These are phyloP conservation scores for Brachyalestes nurse DNA, from an alignment of 2,797 vertebrate genomes.

Conservation along the genomic window DNA sequence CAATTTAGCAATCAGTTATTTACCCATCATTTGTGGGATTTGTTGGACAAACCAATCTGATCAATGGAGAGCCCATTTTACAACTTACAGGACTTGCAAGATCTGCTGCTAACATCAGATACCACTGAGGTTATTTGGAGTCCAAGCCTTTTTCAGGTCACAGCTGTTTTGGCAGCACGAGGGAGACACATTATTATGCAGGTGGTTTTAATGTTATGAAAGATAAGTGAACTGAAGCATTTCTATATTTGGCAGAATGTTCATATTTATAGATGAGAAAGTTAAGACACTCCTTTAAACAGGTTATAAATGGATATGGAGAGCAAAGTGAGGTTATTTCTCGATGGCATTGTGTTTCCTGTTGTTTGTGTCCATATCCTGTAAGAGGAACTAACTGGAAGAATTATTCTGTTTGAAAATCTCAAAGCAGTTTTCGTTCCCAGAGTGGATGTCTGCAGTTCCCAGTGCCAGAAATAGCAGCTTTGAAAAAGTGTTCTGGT, in stretches of 20 bases:
- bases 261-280: conserved; percentile 34
- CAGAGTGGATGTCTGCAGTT: conserved; percentile 27
- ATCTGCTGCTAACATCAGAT: no score
- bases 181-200: no score
- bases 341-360: conserved; percentile 54
- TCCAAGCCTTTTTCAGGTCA: no score
- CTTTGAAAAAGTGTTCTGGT: not conserved
- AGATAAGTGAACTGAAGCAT: not conserved
- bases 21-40: no score
- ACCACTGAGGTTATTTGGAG: no score
- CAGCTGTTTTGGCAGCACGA: no score
- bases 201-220: not conserved
- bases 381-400: conserved; percentile 51
- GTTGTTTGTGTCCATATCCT: conserved; percentile 54
- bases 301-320: conserved; percentile 29
- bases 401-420: conserved; percentile 42
- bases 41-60: no score
- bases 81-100: no score
- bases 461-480: conserved; percentile 34
- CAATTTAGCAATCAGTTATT: no score
- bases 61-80: no score
- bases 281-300: conserved; percentile 27
- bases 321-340: conserved; percentile 42
- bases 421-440: conserved; percentile 29
- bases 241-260: not conserved